Evolutionary conservation across 1,140 invertebrate genomes (phyloP).

Genomic region (Zaprionus kolodkinae): DNA sequence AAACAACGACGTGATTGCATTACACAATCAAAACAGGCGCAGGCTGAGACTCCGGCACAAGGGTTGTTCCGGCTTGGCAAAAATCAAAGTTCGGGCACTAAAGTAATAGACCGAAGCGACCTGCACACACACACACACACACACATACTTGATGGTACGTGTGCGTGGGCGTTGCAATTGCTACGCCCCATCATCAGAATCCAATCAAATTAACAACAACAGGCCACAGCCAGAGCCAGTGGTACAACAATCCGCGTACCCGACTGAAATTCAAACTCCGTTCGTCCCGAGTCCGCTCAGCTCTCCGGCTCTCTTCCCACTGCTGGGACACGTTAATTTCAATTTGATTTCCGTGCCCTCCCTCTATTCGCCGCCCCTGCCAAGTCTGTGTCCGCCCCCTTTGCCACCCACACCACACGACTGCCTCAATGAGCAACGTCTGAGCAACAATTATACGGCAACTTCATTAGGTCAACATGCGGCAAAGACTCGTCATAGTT

Average conservation of each 20-base stretch:
- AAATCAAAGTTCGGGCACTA: slow-evolving; percentile 74
- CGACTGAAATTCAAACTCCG: slow-evolving; percentile 34
- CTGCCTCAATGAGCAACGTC: slow-evolving; percentile 44
- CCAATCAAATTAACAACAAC: slow-evolving; percentile 84
- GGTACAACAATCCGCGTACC: slow-evolving; percentile 17
- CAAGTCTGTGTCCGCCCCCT: not conserved
- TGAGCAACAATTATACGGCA: slow-evolving; percentile 82
- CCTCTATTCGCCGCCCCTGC: not conserved
- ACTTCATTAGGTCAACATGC: slow-evolving; percentile 84
- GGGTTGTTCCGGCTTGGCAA: slow-evolving; percentile 43
- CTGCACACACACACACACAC: slow-evolving; percentile 36
- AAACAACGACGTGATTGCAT: slow-evolving; percentile 84
- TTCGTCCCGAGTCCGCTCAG: slow-evolving; percentile 3
- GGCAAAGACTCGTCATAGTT: slow-evolving; percentile 43
- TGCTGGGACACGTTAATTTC: slow-evolving; percentile 80
- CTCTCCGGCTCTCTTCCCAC: slow-evolving; percentile 7
- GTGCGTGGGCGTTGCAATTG: slow-evolving; percentile 79
- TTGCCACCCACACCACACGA: slow-evolving; percentile 14
- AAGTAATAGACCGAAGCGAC: slow-evolving; percentile 69
- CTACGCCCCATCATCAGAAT: slow-evolving; percentile 84
- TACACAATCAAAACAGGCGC: slow-evolving; percentile 80
- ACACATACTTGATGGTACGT: slow-evolving; percentile 47
- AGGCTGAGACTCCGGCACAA: slow-evolving; percentile 19
- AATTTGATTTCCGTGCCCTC: slow-evolving; percentile 80
- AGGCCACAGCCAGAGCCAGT: slow-evolving; percentile 61